A percentile compares a stretch with the other conserved stretches of the same genome.
These are phyloP conservation scores for Phymorhynchus buccinoides DNA, from an alignment of 1,140 invertebrate genomes.

Conservation along the genomic window DNA sequence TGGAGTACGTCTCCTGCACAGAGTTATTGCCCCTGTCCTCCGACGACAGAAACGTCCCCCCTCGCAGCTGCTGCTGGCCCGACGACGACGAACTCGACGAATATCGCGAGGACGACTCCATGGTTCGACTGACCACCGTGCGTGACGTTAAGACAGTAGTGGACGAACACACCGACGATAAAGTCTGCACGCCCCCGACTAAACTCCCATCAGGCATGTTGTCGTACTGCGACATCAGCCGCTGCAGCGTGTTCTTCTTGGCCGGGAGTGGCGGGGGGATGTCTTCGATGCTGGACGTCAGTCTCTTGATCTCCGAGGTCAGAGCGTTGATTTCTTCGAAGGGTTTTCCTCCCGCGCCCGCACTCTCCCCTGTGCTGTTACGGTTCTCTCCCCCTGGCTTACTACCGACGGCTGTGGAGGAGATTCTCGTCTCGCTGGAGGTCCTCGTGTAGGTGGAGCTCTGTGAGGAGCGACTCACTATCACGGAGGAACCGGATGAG, in stretches of 20 bases:
- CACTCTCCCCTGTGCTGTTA: constrained; percentile 35
- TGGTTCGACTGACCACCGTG: constrained; percentile 71
- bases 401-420: constrained; percentile 34
- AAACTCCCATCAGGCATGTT: constrained; percentile 76
- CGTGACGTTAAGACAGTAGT: constrained; percentile 34
- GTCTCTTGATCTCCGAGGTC: constrained; percentile 63
- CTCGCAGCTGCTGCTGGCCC: constrained; percentile 34
- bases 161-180: constrained; percentile 34
- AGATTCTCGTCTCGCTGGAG: constrained; percentile 51
- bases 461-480: constrained; percentile 15
- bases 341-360: constrained; percentile 50
- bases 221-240: constrained; percentile 84
- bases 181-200: constrained; percentile 39
- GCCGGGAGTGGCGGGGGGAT: constrained; percentile 82
- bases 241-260: constrained; percentile 78
- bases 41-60: constrained; percentile 38
- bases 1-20: constrained; percentile 64
- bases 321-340: constrained; percentile 67
- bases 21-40: constrained; percentile 52
- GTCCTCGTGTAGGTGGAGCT: constrained; percentile 45
- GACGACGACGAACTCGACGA: constrained; percentile 61
- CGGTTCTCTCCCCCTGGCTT: constrained; percentile 17
- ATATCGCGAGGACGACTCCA: constrained; percentile 57
- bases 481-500: neutral
- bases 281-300: constrained; percentile 67